Evolutionary conservation across 2,113 vertebrate species (phyloP), one percentile per base, ranked within the genome.

Genomic region (Aleadryas rufinucha): DNA sequence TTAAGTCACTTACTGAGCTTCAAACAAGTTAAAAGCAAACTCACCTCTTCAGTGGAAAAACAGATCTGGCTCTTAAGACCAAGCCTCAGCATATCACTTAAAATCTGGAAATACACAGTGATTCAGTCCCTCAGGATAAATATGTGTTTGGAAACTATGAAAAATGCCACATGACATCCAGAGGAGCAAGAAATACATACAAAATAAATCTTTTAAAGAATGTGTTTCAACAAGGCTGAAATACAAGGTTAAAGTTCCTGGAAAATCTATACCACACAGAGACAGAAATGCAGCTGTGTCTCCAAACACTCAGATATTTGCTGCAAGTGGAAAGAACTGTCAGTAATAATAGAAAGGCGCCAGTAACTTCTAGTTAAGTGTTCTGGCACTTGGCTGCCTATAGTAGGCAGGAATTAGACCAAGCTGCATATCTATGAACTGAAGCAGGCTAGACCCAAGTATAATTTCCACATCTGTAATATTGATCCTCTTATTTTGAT

Each of bases 131-230:
- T 86, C 31, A 56, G 41, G 90, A 94, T 50, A 75, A 74, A 30
- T 74, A 59, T 6, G 17, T 16, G 11, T 78, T 75, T 86, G 92
- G 96, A 96, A 97, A 92, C 79, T 45, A 68, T 93, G 94, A 95
- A 63, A 61, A 87, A 91, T 11, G 65, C 39, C 91, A 42, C 59
- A 63, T 88, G 82, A 87, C 49, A 86, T 28, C 22, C 59, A 89
- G 39, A 60, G 13, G 11, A 52, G 31, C 3, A 0, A 89, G 64
- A 13, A 63, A 74, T 10, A 60, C 26, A 33, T 8, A 49, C 0
- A 3, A 84, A 86, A 86, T 21, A 61, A 44, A 24, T 66, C 5
- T 84, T 70, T 24, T 22, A 4, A 74, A 37, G 93, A 52, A 54
- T 12, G 33, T 47, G n/a, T 41, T 90, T 52, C 52, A 87, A 28